Conservation (phyloP, 2,888 invertebrate species). For the Seira sanloemensis region DNA sequence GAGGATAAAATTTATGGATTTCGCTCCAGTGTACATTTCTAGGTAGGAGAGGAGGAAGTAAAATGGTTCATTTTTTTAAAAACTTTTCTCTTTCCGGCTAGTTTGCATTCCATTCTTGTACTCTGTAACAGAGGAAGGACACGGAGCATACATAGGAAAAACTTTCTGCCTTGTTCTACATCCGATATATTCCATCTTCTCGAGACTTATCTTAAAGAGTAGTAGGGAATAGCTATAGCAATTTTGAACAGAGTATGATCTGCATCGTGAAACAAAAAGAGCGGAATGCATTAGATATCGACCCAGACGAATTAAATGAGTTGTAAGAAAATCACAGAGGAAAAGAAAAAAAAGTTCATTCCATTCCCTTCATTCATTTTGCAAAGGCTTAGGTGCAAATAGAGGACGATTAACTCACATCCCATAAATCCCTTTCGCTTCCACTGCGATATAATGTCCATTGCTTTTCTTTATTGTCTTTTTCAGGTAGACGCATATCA, state of each 20-base stretch:
- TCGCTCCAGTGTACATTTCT: slow-evolving; percentile 45
- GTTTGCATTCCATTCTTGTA: slow-evolving; percentile 49
- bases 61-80: slow-evolving; percentile 49
- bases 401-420: too few relatives aligned
- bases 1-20: slow-evolving; percentile 62
- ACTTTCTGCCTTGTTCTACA: slow-evolving; percentile 51
- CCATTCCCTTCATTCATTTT: too few relatives aligned
- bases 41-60: neutral
- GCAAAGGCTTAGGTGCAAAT: too few relatives aligned
- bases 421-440: too few relatives aligned
- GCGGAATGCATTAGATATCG: slow-evolving; percentile 30
- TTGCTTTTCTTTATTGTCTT: too few relatives aligned
- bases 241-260: neutral
- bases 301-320: slow-evolving; percentile 59
- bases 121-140: slow-evolving; percentile 4
- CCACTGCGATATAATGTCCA: too few relatives aligned
- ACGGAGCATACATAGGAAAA: slow-evolving; percentile 33
- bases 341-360: too few relatives aligned
- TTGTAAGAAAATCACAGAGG: slow-evolving; percentile 58
- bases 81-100: slow-evolving; percentile 40
- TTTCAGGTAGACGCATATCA: too few relatives aligned
- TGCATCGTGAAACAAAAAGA: neutral
- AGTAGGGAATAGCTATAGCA: neutral
- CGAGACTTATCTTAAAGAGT: neutral
- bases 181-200: slow-evolving; percentile 30